Conservation (phyloP, 2,113 vertebrate genomes). For the Pollachius pollachius region DNA sequence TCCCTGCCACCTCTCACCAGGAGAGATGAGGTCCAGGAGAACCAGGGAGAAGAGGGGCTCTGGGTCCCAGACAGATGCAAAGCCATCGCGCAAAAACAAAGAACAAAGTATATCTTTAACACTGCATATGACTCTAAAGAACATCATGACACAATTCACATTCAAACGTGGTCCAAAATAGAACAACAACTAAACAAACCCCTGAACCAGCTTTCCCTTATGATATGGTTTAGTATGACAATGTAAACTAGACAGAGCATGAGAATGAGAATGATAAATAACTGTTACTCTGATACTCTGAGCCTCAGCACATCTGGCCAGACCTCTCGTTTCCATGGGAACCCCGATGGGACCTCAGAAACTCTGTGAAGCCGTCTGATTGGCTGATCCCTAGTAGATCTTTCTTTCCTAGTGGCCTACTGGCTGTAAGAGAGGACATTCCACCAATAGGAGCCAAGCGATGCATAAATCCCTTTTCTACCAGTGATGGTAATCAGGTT, state of each 20-base stretch:
- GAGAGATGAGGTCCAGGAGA: slow-evolving; percentile 37
- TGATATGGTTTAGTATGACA: slow-evolving; percentile 53
- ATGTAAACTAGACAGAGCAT: neutral
- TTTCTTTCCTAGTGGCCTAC: too few species aligned
- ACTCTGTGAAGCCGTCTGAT: too few species aligned
- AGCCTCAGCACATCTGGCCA: neutral
- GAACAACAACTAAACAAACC: slow-evolving; percentile 9
- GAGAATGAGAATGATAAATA: neutral
- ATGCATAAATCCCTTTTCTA: too few species aligned
- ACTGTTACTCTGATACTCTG: neutral
- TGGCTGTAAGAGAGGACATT: too few species aligned
- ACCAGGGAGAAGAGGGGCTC: neutral
- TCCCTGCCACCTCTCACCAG: slow-evolving; percentile 47
- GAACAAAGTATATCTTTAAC: slow-evolving; percentile 28
- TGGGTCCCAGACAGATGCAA: slow-evolving; percentile 38
- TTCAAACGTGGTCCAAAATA: slow-evolving; percentile 44
- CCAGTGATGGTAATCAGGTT: too few species aligned
- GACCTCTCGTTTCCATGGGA: neutral
- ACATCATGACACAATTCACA: slow-evolving; percentile 49
- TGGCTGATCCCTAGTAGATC: too few species aligned
- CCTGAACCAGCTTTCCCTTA: slow-evolving; percentile 45
- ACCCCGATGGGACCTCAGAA: too few species aligned
- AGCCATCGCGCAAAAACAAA: slow-evolving; percentile 6
- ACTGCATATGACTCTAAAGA: slow-evolving; percentile 58
- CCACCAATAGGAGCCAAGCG: too few species aligned